Conservation (phyloP, 2,113 vertebrate species). For the Brachyistius frenatus region DNA sequence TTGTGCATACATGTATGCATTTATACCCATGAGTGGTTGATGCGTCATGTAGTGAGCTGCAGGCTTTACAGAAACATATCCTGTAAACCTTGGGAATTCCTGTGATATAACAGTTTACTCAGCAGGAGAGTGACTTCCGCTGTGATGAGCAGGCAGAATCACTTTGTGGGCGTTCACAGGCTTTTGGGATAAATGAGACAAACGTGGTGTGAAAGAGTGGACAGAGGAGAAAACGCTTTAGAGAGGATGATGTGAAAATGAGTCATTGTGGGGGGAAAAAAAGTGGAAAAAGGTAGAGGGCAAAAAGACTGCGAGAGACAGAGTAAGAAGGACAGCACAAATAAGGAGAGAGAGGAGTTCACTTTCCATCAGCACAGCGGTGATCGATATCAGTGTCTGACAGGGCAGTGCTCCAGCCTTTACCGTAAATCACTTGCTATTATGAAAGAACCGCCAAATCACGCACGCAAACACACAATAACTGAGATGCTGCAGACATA, state of each 20-base stretch:
- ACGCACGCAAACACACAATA: slow-evolving; percentile 43
- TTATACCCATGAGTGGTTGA: slow-evolving; percentile 5
- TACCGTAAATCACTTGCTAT: slow-evolving; percentile 72
- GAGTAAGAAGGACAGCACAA: slow-evolving; percentile 29
- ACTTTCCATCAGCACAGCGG: slow-evolving; percentile 71
- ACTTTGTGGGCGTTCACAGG: slow-evolving; percentile 9
- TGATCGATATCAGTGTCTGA: slow-evolving; percentile 80
- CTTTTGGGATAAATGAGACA: slow-evolving; percentile 14
- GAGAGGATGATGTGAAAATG: neutral
- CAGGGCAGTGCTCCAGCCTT: slow-evolving; percentile 64
- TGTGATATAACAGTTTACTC: slow-evolving; percentile 54
- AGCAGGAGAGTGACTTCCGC: slow-evolving; percentile 41
- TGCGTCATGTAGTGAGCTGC: slow-evolving; percentile 20
- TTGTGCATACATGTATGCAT: neutral
- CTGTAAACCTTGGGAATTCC: slow-evolving; percentile 52
- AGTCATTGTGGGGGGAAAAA: neutral
- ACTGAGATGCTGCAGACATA: slow-evolving; percentile 30
- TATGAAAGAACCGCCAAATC: slow-evolving; percentile 69
- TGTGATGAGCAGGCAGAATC: slow-evolving; percentile 26
- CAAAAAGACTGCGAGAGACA: neutral
- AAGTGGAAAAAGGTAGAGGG: slow-evolving; percentile 4
- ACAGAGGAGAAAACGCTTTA: slow-evolving; percentile 14
- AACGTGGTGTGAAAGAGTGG: neutral
- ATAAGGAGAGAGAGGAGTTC: slow-evolving; percentile 49
- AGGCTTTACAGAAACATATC: slow-evolving; percentile 40